Evolutionary conservation across 2,113 vertebrate species (phyloP).

Genomic region (Podiceps cristatus): DNA sequence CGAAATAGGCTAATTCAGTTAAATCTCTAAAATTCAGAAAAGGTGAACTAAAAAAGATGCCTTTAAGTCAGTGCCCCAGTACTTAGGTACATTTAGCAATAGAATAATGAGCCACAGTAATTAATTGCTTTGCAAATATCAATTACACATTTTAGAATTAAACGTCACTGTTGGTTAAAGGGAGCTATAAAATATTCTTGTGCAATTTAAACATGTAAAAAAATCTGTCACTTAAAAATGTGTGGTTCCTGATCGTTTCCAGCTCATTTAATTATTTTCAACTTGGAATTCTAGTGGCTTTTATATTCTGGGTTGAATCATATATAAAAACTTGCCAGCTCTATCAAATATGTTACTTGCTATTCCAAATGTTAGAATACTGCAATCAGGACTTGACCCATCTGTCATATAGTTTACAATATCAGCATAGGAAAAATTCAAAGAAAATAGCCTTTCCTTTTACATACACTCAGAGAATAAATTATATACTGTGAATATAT

Average conservation of each 20-base stretch:
- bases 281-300: conserved; percentile 85
- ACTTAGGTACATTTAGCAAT: conserved; percentile 52
- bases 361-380: conserved; percentile 88
- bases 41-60: conserved; percentile 26
- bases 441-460: conserved; percentile 78
- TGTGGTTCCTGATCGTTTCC: conserved; percentile 88
- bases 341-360: conserved; percentile 89
- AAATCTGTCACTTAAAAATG: conserved; percentile 85
- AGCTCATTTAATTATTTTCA: conserved; percentile 89
- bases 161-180: conserved; percentile 77
- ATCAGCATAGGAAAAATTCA: conserved; percentile 79
- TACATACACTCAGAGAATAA: conserved; percentile 56
- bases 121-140: conserved; percentile 75
- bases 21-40: conserved; percentile 26
- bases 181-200: conserved; percentile 81
- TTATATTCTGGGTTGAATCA: conserved; percentile 89
- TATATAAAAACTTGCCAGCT: conserved; percentile 88
- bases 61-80: not conserved
- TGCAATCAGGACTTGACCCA: conserved; percentile 87
- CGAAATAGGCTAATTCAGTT: not conserved
- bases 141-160: conserved; percentile 76
- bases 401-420: conserved; percentile 87
- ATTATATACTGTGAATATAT: conserved; percentile 56
- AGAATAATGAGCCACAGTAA: conserved; percentile 55
- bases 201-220: conserved; percentile 87